phyloP scores from a whole-genome alignment of 1,140 invertebrate species.

The Lepidurus arcticus region DNA sequence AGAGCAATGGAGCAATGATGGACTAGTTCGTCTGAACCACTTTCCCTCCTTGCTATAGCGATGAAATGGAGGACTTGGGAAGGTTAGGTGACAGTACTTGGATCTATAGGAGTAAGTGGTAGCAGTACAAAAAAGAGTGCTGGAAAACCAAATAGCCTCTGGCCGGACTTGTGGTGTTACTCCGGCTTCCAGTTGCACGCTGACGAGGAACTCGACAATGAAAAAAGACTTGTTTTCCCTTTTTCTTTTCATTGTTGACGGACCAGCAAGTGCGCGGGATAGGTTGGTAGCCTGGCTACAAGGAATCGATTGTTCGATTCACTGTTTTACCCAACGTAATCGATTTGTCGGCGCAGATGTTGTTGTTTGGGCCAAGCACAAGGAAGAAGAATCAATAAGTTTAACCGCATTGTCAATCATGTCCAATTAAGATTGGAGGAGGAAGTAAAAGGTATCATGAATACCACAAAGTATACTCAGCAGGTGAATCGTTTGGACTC shows the following conservation, averaged over 20 bases:
- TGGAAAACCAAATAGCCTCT: neutral
- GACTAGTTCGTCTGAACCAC: neutral
- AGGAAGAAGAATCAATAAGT: neutral
- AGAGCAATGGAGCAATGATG: neutral
- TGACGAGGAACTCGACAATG: neutral
- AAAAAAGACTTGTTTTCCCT: neutral
- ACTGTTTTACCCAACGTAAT: neutral
- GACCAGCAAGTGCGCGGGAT: neutral
- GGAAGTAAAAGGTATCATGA: neutral
- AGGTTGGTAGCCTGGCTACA: too few relatives aligned
- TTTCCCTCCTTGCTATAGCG: neutral
- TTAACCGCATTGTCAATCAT: neutral
- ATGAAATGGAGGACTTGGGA: too few relatives aligned
- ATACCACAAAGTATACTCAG: neutral
- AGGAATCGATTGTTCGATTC: too few relatives aligned
- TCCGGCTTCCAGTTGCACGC: neutral
- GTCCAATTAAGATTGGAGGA: constrained; percentile 10
- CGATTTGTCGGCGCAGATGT: neutral
- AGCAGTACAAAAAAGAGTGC: too few relatives aligned
- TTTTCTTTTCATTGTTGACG: neutral
- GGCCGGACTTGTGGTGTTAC: neutral
- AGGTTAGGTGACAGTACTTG: too few relatives aligned
- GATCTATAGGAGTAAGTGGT: too few relatives aligned
- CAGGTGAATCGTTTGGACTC: neutral
- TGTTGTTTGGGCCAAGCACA: neutral